Evolutionary conservation across 2,888 invertebrate species (phyloP), one percentile per base, ranked within the genome.

Genomic region (Acleris holmiana): DNA sequence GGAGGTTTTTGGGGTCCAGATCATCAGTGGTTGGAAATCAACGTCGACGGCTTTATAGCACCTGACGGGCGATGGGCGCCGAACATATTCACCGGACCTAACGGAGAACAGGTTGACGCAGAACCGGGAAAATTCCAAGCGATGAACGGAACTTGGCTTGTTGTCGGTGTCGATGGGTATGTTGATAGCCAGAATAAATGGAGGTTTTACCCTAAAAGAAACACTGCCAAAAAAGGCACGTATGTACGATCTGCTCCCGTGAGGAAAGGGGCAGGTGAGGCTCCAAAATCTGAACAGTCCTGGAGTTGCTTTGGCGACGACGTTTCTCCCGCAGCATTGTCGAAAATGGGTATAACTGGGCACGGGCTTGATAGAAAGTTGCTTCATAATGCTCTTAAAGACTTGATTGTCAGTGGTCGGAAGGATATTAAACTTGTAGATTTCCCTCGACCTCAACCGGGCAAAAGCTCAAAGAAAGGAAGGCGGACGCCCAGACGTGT

Each of bases 221-320:
- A 69, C 64, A 40, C 64, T 4, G 44, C 47, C 13, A 62, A 69
- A 2, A 48, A 41, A 47, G 13, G 4, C 35, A 35, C 8, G 35
- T 0, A 8, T 13, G 4, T 4, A 4, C 35, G 8, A 35, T 2
- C 59, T 15, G 49, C 54, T 15, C 57, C 44, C 29, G 67, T 61
- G 35, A 72, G 66, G 51, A 29, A 29, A 8, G 72, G 40, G 13
- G 64, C 55, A 7, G 47, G 59, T 61, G 73, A 70, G n/a, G 76
- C 77, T 18, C 29, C 13, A 4, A 73, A 63, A 66, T 84, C 85
- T 1, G 82, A 82, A 61, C 69, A 77, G 4, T 81, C 84, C 18
- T 91, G 85, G 83, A 91, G 89, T 75, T 91, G 91, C 73, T 91
- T 91, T 57, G 90, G 87, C 2, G 86, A 85, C 66, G 84, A 85